Percentiles rank a stretch among this genome's conserved stretches.
These are phyloP conservation scores for Brachionus calyciflorus DNA, from an alignment of 1,140 invertebrate genomes.

Conservation along the genomic window DNA sequence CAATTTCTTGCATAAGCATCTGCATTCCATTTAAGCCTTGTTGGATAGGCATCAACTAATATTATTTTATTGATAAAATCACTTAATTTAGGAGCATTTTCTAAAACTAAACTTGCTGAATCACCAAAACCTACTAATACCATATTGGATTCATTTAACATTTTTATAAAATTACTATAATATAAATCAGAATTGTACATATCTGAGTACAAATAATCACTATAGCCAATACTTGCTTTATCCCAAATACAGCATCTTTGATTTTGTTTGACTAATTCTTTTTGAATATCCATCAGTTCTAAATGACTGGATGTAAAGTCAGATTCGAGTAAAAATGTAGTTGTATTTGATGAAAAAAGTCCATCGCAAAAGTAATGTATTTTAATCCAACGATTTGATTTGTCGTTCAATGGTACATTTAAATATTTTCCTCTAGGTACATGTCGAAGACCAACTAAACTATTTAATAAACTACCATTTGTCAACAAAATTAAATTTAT, in stretches of 20 bases:
- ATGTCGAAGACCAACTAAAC: background rate
- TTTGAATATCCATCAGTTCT: slow-evolving; percentile 6
- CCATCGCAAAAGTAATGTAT: slow-evolving; percentile 27
- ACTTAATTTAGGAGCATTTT: background rate
- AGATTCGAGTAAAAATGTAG: slow-evolving; percentile 21
- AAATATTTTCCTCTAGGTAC: background rate
- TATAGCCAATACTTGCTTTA: slow-evolving; percentile 2
- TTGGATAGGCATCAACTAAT: background rate
- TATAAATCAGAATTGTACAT: slow-evolving; percentile 1
- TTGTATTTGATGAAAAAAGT: background rate
- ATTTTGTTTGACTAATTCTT: background rate
- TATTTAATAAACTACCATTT: slow-evolving; percentile 6
- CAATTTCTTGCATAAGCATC: background rate
- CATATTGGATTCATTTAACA: background rate
- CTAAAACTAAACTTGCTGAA: background rate
- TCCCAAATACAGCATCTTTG: slow-evolving; percentile 16
- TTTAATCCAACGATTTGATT: background rate
- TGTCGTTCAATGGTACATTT: slow-evolving; percentile 1
- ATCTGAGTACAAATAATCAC: slow-evolving; percentile 28
- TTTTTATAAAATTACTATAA: background rate
- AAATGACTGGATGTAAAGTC: background rate
- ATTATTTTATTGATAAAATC: background rate
- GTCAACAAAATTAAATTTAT: background rate
- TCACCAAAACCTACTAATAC: background rate
- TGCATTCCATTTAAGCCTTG: background rate